Evolutionary conservation across 2,888 invertebrate genomes (phyloP), one percentile per base, ranked within the genome.

Genomic region (Nymphalis polychloros): DNA sequence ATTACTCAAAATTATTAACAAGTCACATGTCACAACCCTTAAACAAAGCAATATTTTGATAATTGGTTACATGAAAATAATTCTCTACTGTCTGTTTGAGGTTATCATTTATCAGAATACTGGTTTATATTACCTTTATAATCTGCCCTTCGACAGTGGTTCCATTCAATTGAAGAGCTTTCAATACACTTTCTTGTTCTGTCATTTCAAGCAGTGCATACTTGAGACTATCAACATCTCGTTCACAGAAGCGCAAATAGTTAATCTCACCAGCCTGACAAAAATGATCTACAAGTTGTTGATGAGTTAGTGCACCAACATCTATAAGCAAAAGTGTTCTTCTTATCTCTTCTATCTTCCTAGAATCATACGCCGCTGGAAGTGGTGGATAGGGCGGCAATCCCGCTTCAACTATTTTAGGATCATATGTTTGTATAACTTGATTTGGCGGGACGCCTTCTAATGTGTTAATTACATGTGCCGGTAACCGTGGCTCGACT

Each of bases 341-440:
- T 35, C 99, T 94, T 35, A 99, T 98, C 90, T 99, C 99, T 87
- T 99, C 99, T 70, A 98, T 97, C 86, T 97, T 97, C 20, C 96
- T 94, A 4, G 96, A 95, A 85, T 98, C 98, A 78, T 96, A 96
- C 68, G 96, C 95, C 0, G 97, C 96, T 8, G 98, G 97, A 65
- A 98, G 84, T 0, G 97, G 96, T 8, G 99, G 99, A 88, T 99
- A 99, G 5, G 95, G 94, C 0, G 98, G 97, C 64, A 99, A 88
- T 53, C 97, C 97, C 69, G 95, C 94, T 5, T 95, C 94, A 31
- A 95, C 94, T 73, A 99, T 88, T 80, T 97, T 96, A 0, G 98
- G 98, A 88, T 99, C 99, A 81, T 96, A 95, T 0, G 97, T 98
- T 72, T 96, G 94, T 63, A 98, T 96, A n/a, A 96, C 94, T 87